Conservation (phyloP, 2,797 vertebrate species). For the Squalus acanthias region DNA sequence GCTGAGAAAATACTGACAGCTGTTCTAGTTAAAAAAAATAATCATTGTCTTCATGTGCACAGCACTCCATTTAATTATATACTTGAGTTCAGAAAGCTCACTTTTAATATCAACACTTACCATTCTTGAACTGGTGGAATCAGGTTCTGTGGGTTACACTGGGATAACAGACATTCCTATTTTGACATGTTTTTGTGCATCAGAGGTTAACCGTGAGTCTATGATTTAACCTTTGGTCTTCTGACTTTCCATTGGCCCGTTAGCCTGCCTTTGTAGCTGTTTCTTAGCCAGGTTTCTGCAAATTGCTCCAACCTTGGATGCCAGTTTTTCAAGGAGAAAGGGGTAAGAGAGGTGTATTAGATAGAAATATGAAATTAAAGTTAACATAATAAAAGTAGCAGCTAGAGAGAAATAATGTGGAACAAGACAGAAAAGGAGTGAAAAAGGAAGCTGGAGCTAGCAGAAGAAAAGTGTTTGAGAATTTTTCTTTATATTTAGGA, state of each 20-base stretch:
- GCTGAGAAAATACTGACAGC: not conserved
- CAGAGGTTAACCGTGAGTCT: not conserved
- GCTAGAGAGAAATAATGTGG: not conserved
- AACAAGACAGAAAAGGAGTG: too few species aligned
- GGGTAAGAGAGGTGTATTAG: not conserved
- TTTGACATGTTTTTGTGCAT: not conserved
- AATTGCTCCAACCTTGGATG: not conserved
- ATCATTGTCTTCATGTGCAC: not conserved
- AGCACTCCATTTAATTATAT: not conserved
- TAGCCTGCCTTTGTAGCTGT: not conserved
- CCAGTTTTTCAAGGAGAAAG: not conserved
- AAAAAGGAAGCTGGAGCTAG: too few species aligned
- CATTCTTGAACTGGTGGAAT: not conserved
- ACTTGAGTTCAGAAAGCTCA: not conserved
- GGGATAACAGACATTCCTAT: not conserved
- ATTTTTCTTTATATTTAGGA: too few species aligned
- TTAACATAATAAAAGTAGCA: not conserved
- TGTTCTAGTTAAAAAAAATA: not conserved
- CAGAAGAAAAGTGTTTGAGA: too few species aligned
- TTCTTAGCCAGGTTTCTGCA: not conserved
- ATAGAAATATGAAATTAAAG: not conserved
- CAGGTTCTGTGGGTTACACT: not conserved
- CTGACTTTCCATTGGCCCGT: not conserved
- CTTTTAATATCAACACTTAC: not conserved
- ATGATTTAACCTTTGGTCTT: not conserved